Conservation (phyloP, 1,140 invertebrate species). For the Stegodyphus mimosarum region DNA sequence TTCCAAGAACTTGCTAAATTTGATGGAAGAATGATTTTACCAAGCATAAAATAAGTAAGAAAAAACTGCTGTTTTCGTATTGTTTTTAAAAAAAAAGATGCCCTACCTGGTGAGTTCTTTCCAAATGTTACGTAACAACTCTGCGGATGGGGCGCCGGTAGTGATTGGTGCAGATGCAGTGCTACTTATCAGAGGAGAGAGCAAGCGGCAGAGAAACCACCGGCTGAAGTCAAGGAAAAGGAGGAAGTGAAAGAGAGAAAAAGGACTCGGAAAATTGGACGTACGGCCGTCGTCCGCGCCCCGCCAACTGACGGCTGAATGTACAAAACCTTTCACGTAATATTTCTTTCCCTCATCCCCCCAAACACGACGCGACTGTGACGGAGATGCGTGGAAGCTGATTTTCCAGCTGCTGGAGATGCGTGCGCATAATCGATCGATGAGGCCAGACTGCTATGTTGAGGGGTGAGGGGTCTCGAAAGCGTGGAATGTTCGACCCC, state of each 20-base stretch:
- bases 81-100: no score
- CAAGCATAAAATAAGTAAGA: no score
- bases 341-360: not conserved
- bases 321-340: not conserved
- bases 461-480: not conserved
- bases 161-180: not conserved
- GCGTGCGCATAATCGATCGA: constrained; percentile 17
- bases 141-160: no score
- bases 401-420: not conserved
- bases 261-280: not conserved
- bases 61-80: no score
- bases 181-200: not conserved
- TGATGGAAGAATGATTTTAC: no score
- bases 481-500: no score
- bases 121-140: no score
- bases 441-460: not conserved
- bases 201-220: not conserved
- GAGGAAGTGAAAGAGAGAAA: constrained; percentile 11
- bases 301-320: not conserved
- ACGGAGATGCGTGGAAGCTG: constrained; percentile 21
- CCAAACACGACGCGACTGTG: not conserved
- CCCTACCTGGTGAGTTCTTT: no score
- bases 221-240: not conserved
- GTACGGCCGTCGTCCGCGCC: constrained; percentile 6
- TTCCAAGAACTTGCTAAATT: no score